Percentiles rank a stretch among this genome's conserved stretches.
phyloP scores from a whole-genome alignment of 2,888 invertebrate species.

The Microlaimidae sp. region DNA sequence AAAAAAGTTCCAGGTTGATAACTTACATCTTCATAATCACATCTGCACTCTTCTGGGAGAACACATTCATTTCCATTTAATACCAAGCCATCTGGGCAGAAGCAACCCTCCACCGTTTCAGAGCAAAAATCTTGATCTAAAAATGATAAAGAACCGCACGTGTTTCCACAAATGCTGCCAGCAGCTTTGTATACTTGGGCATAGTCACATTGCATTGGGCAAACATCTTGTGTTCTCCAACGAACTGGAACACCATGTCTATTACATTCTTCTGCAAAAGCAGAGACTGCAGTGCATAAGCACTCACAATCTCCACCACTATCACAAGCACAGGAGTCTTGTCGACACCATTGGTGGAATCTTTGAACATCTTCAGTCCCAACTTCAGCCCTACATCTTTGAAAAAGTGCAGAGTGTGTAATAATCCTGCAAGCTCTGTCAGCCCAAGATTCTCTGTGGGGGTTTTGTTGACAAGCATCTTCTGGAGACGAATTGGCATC shows the following conservation, averaged over 20 bases:
- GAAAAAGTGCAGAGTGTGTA: slow-evolving; percentile 3
- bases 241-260: slow-evolving; percentile 55
- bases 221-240: slow-evolving; percentile 63
- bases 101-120: slow-evolving; percentile 65
- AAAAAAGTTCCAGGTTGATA: slow-evolving; percentile 49
- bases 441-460: slow-evolving; percentile 64
- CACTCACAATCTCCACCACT: slow-evolving; percentile 74
- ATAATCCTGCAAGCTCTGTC: slow-evolving; percentile 52
- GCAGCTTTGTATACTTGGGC: slow-evolving; percentile 61
- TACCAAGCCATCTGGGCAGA: slow-evolving; percentile 60
- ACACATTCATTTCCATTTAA: slow-evolving; percentile 57
- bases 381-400: slow-evolving; percentile 1
- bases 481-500: too few relatives aligned
- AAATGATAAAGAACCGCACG: slow-evolving; percentile 47
- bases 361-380: slow-evolving; percentile 1
- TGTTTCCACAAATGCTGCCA: slow-evolving; percentile 53
- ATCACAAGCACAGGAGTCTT: slow-evolving; percentile 73
- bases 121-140: slow-evolving; percentile 42
- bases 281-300: slow-evolving; percentile 67
- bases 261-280: slow-evolving; percentile 67
- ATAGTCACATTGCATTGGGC: slow-evolving; percentile 58
- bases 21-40: slow-evolving; percentile 52
- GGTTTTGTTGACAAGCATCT: neutral
- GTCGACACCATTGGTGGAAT: slow-evolving; percentile 25
- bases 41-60: slow-evolving; percentile 56